A percentile compares a stretch with the other conserved stretches of the same genome.
phyloP scores from a whole-genome alignment of 2,797 vertebrate species.

The Sebastes nivosus region DNA sequence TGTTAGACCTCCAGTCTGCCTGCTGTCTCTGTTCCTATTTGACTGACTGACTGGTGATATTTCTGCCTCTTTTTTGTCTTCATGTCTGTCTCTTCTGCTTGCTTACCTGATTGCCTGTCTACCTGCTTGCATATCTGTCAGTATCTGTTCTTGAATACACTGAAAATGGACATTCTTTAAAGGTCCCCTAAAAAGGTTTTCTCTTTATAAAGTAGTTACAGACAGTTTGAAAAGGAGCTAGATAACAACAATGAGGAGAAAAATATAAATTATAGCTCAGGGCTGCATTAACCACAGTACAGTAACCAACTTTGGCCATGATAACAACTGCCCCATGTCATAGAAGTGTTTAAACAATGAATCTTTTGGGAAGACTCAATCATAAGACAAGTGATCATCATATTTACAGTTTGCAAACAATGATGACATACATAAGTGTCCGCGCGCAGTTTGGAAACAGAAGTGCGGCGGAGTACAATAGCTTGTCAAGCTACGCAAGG shows the following conservation, averaged over 20 bases:
- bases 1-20: conserved; percentile 72
- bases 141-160: conserved; percentile 2
- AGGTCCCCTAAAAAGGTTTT: conserved; percentile 8
- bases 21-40: conserved; percentile 53
- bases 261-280: background rate
- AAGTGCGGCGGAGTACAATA: too few relatives aligned
- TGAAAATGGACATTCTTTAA: background rate
- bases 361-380: background rate
- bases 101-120: conserved; percentile 43
- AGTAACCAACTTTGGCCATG: background rate
- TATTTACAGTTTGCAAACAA: too few relatives aligned
- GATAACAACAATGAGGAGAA: background rate
- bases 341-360: background rate
- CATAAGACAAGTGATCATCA: too few relatives aligned
- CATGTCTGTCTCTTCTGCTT: conserved; percentile 27
- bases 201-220: background rate
- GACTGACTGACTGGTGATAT: conserved; percentile 62
- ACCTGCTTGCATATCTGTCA: conserved; percentile 32
- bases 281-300: background rate
- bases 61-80: conserved; percentile 43
- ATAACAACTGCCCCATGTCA: background rate
- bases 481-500: too few relatives aligned
- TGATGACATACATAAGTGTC: too few relatives aligned
- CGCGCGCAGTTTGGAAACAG: too few relatives aligned
- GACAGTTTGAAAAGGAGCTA: background rate